A percentile compares a stretch with the other conserved stretches of the same genome.
Evolutionary conservation across 92 coral and sea anemone species (phyloP).

Genomic region (Metridium senile): DNA sequence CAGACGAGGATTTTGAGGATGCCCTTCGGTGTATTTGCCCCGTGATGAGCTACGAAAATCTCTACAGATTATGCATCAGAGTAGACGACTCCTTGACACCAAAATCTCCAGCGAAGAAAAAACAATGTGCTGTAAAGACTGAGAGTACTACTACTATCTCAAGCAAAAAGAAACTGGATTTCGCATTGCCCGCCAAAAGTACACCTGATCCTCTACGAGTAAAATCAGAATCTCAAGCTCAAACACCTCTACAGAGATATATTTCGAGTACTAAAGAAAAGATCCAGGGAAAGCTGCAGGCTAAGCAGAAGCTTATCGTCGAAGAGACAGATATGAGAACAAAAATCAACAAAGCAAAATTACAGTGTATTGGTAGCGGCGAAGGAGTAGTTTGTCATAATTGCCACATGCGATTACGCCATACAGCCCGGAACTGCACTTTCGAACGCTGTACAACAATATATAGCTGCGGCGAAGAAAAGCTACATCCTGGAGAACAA

Average conservation of each 20-base stretch:
- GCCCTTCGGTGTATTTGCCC: slow-evolving; percentile 24
- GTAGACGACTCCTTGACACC: slow-evolving; percentile 19
- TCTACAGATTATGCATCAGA: slow-evolving; percentile 36
- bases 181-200: background rate
- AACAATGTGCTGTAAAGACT: background rate
- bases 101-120: background rate
- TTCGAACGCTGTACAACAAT: background rate
- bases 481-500: slow-evolving; percentile 24
- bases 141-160: no score
- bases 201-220: no score
- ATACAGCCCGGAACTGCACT: slow-evolving; percentile 10
- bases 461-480: no score
- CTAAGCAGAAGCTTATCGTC: background rate
- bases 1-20: slow-evolving; percentile 24
- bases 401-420: no score
- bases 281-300: background rate
- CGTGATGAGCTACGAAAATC: slow-evolving; percentile 25
- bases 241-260: slow-evolving; percentile 14
- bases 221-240: background rate
- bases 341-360: background rate
- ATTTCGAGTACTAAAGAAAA: background rate
- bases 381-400: background rate
- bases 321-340: background rate
- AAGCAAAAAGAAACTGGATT: background rate
- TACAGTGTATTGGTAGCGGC: background rate